A percentile compares a stretch with the other conserved stretches of the same genome.
Conservation (phyloP, 2,113 vertebrate genomes). For the Orthonyx spaldingii region DNA sequence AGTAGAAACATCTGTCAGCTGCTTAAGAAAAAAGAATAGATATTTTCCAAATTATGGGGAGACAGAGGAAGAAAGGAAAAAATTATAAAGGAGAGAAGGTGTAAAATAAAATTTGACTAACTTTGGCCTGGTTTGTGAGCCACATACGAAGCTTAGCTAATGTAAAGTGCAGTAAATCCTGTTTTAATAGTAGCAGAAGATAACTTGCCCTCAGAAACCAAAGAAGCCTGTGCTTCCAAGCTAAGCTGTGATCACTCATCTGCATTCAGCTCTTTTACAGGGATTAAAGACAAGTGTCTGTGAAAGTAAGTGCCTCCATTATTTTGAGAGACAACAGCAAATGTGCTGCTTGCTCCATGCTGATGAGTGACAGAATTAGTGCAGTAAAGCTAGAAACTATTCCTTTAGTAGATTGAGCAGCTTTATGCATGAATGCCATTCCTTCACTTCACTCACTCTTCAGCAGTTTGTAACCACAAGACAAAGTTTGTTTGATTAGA, state of each 20-base stretch:
- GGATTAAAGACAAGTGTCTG: neutral
- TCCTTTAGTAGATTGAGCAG: neutral
- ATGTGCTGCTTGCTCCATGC: neutral
- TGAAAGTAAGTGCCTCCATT: neutral
- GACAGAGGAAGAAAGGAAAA: neutral
- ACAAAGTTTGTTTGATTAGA: neutral
- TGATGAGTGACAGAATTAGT: neutral
- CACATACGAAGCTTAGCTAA: neutral
- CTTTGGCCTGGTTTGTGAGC: neutral
- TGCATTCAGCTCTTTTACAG: neutral
- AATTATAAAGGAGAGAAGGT: neutral
- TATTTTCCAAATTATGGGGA: neutral
- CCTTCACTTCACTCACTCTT: neutral
- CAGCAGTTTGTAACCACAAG: neutral
- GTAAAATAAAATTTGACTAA: neutral
- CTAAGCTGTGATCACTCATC: neutral
- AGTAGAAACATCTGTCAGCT: neutral
- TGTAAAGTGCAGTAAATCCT: neutral
- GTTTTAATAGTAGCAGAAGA: neutral
- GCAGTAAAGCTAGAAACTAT: neutral
- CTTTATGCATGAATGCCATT: neutral
- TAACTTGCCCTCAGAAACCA: neutral
- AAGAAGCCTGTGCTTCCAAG: neutral
- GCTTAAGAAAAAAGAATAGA: neutral
- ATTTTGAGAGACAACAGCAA: neutral